Base-by-base conservation (phyloP, 2,113 vertebrate species). In the Mobula hypostoma region DNA sequence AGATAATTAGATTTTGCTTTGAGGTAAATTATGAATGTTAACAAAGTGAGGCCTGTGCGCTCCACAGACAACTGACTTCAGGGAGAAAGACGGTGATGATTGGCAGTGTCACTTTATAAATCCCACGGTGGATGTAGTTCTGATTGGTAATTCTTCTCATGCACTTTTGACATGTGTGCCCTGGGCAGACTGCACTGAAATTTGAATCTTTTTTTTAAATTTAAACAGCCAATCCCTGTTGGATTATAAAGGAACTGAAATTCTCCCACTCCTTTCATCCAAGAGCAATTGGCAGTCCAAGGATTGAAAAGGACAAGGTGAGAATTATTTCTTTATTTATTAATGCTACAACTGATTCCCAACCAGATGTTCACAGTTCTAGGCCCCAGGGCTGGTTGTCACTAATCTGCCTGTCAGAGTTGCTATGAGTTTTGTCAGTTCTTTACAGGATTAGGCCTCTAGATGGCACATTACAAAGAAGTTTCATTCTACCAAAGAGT, bases 311-410 rank as follows among this genome's bases (percentile, higher is more conserved):
- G 91, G 91, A 93, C 91, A 93, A 93, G 36, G 91, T 74, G 68
- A 93, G 40, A 93, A 93, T 74, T 72, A 93, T 74, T 90, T 90
- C 29, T 74, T 93, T 48, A 93, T 93, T 93, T 93, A 93, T 93
- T 93, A 93, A 93, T 93, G 74, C 68, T 93, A 74, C 91, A 93
- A 74, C 91, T 93, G 91, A 93, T 93, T 93, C 91, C 68, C 91
- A 93, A 93, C 91, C 91, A 93, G 91, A 93, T 93, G 91, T 72
- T 93, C 90, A 93, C 90, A 74, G 90, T 93, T 93, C 74, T 32
- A 93, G 72, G 91, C 91, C 91, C 36, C 91, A 93, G 70, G 91
- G 91, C 91, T 93, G 70, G 91, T 93, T 93, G 68, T 93, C 91
- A 93, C 91, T 93, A 93, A 93, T 93, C 91, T 93, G 68, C 91